phyloP scores from a whole-genome alignment of 2,797 vertebrate species.

The Poeciliopsis turneri region DNA sequence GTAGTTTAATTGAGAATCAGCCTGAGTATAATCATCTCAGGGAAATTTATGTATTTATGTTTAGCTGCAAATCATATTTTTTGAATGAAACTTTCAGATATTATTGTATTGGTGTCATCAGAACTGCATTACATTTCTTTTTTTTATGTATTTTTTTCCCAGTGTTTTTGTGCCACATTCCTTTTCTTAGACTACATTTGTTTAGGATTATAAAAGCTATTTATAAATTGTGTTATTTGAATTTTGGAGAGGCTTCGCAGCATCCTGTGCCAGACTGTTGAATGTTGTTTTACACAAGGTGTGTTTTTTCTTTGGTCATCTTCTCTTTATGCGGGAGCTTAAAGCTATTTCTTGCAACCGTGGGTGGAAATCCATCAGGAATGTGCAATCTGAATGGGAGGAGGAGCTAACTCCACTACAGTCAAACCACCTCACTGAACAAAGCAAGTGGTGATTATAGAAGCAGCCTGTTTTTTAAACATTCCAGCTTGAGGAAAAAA shows the following conservation, averaged over 20 bases:
- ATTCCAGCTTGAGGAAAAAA: slow-evolving; percentile 26
- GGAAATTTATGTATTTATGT: slow-evolving; percentile 46
- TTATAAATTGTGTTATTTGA: slow-evolving; percentile 36
- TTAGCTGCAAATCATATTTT: slow-evolving; percentile 35
- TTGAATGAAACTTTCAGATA: slow-evolving; percentile 23
- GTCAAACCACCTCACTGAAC: slow-evolving; percentile 38
- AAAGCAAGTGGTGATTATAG: slow-evolving; percentile 24
- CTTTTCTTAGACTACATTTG: slow-evolving; percentile 43
- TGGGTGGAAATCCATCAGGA: slow-evolving; percentile 50
- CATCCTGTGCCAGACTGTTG: slow-evolving; percentile 42
- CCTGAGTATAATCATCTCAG: slow-evolving; percentile 60
- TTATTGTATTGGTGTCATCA: slow-evolving; percentile 18
- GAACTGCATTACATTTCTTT: slow-evolving; percentile 3
- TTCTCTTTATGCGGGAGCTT: slow-evolving; percentile 11
- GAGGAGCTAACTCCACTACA: slow-evolving; percentile 4
- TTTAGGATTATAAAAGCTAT: slow-evolving; percentile 43
- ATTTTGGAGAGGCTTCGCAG: slow-evolving; percentile 25
- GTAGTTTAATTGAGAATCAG: slow-evolving; percentile 36
- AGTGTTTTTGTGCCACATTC: slow-evolving; percentile 24
- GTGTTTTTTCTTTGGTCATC: slow-evolving; percentile 24
- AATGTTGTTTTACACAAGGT: slow-evolving; percentile 21
- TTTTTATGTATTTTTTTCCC: background rate
- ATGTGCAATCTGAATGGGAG: slow-evolving; percentile 40
- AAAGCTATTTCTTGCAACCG: slow-evolving; percentile 10
- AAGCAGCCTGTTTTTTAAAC: slow-evolving; percentile 13